These are phyloP conservation scores for Pyrgilauda ruficollis DNA, from an alignment of 2,113 vertebrate species.

Conservation along the genomic window DNA sequence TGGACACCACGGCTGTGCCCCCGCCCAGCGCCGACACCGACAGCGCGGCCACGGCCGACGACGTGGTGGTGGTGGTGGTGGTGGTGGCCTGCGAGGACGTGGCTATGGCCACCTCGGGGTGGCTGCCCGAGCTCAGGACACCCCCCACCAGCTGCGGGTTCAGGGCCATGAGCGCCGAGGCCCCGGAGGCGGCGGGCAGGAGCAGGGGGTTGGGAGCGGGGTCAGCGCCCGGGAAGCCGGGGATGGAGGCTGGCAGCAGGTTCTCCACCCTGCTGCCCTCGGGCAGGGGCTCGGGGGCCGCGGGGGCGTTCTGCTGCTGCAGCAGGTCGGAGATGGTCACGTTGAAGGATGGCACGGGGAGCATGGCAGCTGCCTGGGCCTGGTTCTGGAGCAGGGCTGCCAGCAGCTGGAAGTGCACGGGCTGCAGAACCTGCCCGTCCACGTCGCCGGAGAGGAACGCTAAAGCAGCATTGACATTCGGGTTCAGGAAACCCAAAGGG, in stretches of 20 bases:
- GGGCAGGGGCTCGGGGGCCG: conserved; percentile 70
- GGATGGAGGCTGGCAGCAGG: conserved; percentile 72
- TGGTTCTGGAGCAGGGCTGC: conserved; percentile 81
- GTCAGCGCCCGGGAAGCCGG: conserved; percentile 71
- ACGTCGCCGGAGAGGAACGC: conserved; percentile 79
- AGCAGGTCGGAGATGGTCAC: conserved; percentile 77
- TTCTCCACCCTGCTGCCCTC: conserved; percentile 73
- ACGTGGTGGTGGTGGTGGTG: conserved; percentile 90
- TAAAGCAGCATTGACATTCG: conserved; percentile 79
- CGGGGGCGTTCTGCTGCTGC: conserved; percentile 73
- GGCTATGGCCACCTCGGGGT: conserved; percentile 90
- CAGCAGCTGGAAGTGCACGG: conserved; percentile 81
- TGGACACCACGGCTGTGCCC: conserved; percentile 84
- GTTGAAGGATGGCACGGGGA: conserved; percentile 80
- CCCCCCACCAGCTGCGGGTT: conserved; percentile 85
- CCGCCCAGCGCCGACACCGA: conserved; percentile 82
- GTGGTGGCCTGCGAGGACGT: conserved; percentile 88
- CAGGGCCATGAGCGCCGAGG: conserved; percentile 80
- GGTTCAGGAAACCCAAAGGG: conserved; percentile 81
- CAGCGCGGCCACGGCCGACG: conserved; percentile 84
- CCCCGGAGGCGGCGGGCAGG: conserved; percentile 76
- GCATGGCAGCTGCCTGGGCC: conserved; percentile 78
- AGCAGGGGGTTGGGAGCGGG: conserved; percentile 74
- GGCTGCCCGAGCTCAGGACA: conserved; percentile 77
- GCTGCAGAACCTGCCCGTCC: conserved; percentile 80